These are phyloP conservation scores for Crenichthys baileyi DNA, from an alignment of 2,797 vertebrate genomes.

Conservation along the genomic window DNA sequence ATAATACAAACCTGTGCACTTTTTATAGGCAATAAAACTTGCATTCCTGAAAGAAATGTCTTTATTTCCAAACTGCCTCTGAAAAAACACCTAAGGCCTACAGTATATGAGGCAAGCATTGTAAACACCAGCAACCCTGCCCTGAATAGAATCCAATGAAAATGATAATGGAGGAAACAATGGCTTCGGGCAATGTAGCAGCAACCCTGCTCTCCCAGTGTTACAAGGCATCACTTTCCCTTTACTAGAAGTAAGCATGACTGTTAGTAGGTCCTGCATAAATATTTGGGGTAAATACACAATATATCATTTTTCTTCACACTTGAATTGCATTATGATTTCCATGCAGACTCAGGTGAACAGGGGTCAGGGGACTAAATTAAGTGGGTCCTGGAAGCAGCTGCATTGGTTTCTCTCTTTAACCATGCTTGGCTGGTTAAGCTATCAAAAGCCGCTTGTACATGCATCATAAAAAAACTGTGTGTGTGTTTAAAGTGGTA, in stretches of 20 bases:
- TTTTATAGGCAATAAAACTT: conserved; percentile 69
- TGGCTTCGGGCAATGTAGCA: conserved; percentile 76
- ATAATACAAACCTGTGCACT: conserved; percentile 32
- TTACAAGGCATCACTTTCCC: conserved; percentile 83
- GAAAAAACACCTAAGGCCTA: conserved; percentile 60
- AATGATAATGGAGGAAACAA: conserved; percentile 82
- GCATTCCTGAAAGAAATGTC: conserved; percentile 56
- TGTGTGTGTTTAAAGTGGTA: conserved; percentile 93
- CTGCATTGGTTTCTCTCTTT: conserved; percentile 94
- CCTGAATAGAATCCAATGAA: conserved; percentile 81
- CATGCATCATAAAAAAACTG: conserved; percentile 94
- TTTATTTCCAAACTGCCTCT: conserved; percentile 56
- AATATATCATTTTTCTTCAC: conserved; percentile 98
- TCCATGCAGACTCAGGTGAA: conserved; percentile 98
- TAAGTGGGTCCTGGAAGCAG: conserved; percentile 96
- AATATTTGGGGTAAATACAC: conserved; percentile 97
- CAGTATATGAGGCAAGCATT: conserved; percentile 66
- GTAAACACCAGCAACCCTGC: conserved; percentile 73
- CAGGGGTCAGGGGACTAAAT: conserved; percentile 96
- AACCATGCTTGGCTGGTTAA: conserved; percentile 99
- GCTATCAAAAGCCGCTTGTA: conserved; percentile 97
- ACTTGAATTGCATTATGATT: conserved; percentile 98
- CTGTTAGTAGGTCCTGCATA: conserved; percentile 92
- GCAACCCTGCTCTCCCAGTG: conserved; percentile 66
- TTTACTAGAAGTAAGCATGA: conserved; percentile 87